Percentiles rank a stretch among this genome's conserved stretches.
Conservation (phyloP, 2,888 invertebrate genomes). For the Hypomecis punctinalis region DNA sequence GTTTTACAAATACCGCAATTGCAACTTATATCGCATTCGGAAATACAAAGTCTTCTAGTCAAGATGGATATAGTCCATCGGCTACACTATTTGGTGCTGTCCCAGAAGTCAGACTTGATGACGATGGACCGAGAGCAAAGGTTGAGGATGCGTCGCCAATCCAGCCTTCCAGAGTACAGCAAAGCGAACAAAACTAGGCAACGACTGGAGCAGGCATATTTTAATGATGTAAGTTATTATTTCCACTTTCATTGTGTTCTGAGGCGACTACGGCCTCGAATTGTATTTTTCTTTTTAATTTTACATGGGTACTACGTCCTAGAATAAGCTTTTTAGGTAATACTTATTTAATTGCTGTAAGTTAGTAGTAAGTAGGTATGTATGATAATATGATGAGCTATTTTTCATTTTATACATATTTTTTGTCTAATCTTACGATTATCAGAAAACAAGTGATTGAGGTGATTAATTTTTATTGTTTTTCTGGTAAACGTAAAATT, state of each 20-base stretch:
- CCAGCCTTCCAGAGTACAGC: conserved; percentile 80
- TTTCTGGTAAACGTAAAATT: too few species aligned
- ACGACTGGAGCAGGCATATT: conserved; percentile 75
- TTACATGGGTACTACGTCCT: too few species aligned
- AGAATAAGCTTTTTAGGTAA: too few species aligned
- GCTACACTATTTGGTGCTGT: conserved; percentile 79
- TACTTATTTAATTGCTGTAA: too few species aligned
- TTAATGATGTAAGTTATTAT: conserved; percentile 74
- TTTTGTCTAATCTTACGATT: too few species aligned
- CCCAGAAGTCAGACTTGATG: conserved; percentile 82
- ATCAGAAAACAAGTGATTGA: too few species aligned
- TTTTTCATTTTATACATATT: too few species aligned
- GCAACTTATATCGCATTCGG: not conserved
- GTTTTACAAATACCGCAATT: conserved; percentile 14
- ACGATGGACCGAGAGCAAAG: conserved; percentile 81
- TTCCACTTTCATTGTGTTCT: not conserved
- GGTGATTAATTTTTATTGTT: too few species aligned
- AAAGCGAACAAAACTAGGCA: conserved; percentile 73
- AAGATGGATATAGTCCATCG: conserved; percentile 82
- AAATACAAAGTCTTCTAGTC: conserved; percentile 5
- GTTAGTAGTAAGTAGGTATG: too few species aligned
- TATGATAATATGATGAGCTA: too few species aligned
- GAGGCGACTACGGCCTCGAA: too few species aligned
- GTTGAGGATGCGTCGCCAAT: conserved; percentile 76
- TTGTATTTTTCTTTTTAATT: too few species aligned